These are phyloP conservation scores for Poecilus cupreus DNA, from an alignment of 2,888 invertebrate genomes.

Conservation along the genomic window DNA sequence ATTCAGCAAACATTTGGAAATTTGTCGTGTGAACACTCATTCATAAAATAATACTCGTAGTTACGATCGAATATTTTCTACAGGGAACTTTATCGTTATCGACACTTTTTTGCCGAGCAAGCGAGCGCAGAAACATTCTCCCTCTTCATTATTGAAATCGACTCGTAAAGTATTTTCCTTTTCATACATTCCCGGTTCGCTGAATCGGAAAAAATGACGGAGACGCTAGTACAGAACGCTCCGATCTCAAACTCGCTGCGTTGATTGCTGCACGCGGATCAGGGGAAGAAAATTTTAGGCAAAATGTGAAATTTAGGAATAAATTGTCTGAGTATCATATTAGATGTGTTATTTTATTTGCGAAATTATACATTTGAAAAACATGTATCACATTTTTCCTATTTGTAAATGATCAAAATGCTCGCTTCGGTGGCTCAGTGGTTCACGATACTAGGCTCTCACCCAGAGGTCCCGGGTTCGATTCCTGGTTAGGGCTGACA, in stretches of 20 bases:
- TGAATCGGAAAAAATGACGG: conserved; percentile 54
- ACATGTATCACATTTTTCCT: too few relatives aligned
- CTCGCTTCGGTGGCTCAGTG: too few relatives aligned
- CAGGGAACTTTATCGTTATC: neutral
- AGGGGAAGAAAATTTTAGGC: neutral
- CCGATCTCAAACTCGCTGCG: neutral
- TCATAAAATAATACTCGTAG: conserved; percentile 9
- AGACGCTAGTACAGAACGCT: neutral
- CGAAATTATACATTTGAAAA: too few relatives aligned
- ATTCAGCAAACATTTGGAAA: neutral
- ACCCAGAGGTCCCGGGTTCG: too few relatives aligned
- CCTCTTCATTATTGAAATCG: conserved; percentile 54
- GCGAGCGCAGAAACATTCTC: neutral
- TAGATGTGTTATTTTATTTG: too few relatives aligned
- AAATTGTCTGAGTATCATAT: too few relatives aligned
- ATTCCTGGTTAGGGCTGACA: too few relatives aligned
- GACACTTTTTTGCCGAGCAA: conserved; percentile 1
- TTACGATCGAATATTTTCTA: conserved; percentile 6
- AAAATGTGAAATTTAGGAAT: too few relatives aligned
- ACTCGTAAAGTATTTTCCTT: conserved; percentile 56
- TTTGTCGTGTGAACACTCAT: conserved; percentile 17
- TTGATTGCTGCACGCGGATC: neutral
- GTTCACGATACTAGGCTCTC: too few relatives aligned
- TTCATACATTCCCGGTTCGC: conserved; percentile 56
- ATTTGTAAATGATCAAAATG: too few relatives aligned